These are phyloP conservation scores for Portunus trituberculatus DNA, from an alignment of 1,140 invertebrate species.

Conservation along the genomic window DNA sequence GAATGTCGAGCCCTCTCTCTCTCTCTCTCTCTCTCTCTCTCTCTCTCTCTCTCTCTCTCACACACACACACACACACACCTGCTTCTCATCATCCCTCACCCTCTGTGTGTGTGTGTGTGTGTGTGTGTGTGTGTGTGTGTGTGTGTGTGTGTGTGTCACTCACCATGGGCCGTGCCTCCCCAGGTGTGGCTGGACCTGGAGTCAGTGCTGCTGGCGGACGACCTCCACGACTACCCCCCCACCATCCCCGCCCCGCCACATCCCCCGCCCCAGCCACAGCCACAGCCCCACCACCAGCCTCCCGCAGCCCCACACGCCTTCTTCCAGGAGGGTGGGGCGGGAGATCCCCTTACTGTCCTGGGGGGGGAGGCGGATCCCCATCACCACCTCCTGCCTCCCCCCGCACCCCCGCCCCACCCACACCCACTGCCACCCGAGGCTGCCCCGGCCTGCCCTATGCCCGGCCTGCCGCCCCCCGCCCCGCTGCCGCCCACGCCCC, in stretches of 20 bases:
- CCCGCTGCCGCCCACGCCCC: neutral
- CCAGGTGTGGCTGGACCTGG: conserved; percentile 69
- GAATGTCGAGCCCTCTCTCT: neutral
- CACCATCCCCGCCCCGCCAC: conserved; percentile 1
- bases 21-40: neutral
- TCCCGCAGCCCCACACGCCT: neutral
- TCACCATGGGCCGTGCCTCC: neutral
- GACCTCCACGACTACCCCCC: neutral
- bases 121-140: neutral
- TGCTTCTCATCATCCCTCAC: neutral
- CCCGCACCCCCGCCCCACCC: neutral
- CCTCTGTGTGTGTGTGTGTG: neutral
- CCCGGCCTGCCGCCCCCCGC: neutral
- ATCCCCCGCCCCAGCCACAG: neutral
- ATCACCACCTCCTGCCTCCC: neutral
- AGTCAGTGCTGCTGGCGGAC: conserved; percentile 58
- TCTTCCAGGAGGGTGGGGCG: too few relatives aligned
- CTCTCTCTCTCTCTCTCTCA: neutral
- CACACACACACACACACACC: neutral
- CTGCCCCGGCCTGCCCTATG: neutral
- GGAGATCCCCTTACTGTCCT: too few relatives aligned
- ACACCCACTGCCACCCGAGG: neutral
- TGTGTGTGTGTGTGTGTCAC: neutral
- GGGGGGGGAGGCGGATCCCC: neutral
- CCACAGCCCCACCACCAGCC: neutral